Evolutionary conservation across 1,140 invertebrate genomes (phyloP), one percentile per base, ranked within the genome.

Genomic region (Zaprionus ornatus): DNA sequence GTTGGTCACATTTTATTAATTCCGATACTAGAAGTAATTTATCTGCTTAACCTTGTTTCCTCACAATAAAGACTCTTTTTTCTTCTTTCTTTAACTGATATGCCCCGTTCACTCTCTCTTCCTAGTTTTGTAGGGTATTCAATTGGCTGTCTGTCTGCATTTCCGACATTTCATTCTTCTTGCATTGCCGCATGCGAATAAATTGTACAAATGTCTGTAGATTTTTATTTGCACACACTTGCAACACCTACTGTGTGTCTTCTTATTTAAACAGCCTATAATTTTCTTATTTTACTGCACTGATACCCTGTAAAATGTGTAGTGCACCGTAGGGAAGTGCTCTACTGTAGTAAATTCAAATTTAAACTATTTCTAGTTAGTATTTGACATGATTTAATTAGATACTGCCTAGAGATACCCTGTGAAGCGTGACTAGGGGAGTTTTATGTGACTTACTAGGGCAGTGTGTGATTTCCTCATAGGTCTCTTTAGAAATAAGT

Each of bases 141-240:
- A 35, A 2, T 62, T 2, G 23, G 13, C 12, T n/a, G 9, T 12
- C 23, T 37, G 29, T 29, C 29, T 0, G 12, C 48, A 50, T 50
- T 17, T 48, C 13, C 7, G 6, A 13, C 6, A 48, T 25, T 23
- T 25, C 3, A 13, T 23, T 60, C 37, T 12, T 40, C 1, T 32
- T 50, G 27, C 27, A 23, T 35, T 50, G 17, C 27, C n/a, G 19
- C 48, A 35, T 25, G 45, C 29, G 48, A n/a, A 35, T 65, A 55
- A 65, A 65, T 64, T 35, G 15, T 37, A 25, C 5, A 64, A 64
- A 54, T 54, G 29, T 23, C 29, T 52, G 27, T 15, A 54, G 23
- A 23, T 60, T 23, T 25, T 23, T 17, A 29, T 29, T 29, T 10
- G 0, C 29, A 29, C 29, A 29, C 29, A 4, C 35, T 25, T 29